These are phyloP conservation scores for Caenorhabditis wallacei DNA, from an alignment of 2,888 invertebrate genomes.

Conservation along the genomic window DNA sequence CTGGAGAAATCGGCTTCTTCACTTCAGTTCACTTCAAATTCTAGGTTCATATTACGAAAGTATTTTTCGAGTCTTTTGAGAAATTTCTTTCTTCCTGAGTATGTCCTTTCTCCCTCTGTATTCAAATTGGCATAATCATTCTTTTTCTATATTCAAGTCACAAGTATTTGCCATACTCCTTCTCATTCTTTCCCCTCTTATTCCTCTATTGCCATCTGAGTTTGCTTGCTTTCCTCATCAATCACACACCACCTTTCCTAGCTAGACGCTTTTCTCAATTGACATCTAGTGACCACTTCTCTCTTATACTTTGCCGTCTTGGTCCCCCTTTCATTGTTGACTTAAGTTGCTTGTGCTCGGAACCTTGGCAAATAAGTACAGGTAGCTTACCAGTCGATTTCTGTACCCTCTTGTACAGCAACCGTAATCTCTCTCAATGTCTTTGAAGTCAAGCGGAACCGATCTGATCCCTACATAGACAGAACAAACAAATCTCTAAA, in stretches of 20 bases:
- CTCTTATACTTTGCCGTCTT: slow-evolving; percentile 35
- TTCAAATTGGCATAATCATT: slow-evolving; percentile 51
- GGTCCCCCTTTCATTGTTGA: slow-evolving; percentile 32
- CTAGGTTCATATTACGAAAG: slow-evolving; percentile 49
- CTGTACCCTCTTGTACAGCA: slow-evolving; percentile 20
- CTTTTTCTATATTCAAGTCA: slow-evolving; percentile 27
- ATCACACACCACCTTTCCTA: slow-evolving; percentile 55
- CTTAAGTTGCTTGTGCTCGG: slow-evolving; percentile 28
- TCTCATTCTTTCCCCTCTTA: slow-evolving; percentile 18
- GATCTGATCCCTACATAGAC: slow-evolving; percentile 33
- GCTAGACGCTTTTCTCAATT: slow-evolving; percentile 41
- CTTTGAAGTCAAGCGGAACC: slow-evolving; percentile 60
- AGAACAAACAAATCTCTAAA: slow-evolving; percentile 5
- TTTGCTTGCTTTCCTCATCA: slow-evolving; percentile 56
- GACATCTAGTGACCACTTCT: slow-evolving; percentile 57
- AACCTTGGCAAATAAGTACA: slow-evolving; percentile 38
- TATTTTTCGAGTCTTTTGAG: slow-evolving; percentile 15
- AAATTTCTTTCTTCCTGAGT: slow-evolving; percentile 5
- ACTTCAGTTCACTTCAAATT: slow-evolving; percentile 39
- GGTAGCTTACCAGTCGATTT: slow-evolving; percentile 24
- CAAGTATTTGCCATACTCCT: slow-evolving; percentile 50
- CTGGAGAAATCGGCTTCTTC: slow-evolving; percentile 18
- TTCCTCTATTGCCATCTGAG: slow-evolving; percentile 35
- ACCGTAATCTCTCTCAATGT: slow-evolving; percentile 30
- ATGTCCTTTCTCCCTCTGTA: slow-evolving; percentile 3